Evolutionary conservation across 2,113 vertebrate species (phyloP), one percentile per base, ranked within the genome.

Genomic region (Sceloporus undulatus): DNA sequence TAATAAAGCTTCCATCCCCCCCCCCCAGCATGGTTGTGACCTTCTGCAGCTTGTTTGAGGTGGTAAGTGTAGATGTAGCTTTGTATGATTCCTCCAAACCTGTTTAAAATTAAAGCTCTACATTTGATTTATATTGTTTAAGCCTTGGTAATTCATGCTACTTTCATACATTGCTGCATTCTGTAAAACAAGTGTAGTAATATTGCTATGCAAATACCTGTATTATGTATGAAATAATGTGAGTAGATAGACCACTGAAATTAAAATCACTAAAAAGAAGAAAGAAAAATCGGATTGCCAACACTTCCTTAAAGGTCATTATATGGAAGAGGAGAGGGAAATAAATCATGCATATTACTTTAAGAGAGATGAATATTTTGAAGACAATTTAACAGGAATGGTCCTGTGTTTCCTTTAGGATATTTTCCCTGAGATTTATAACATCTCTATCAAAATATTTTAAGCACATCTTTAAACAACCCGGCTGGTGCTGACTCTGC

Each of bases 131-230:
- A 88, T 86, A 25, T 29, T 73, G 75, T 10, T n/a, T 62, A 59
- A 88, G 82, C 29, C 80, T 0, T 9, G 1, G 4, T 25, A 90
- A 73, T 66, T 1, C 62, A 38, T 84, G 29, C 2, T 83, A 70
- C 78, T 87, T 73, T 91, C 89, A n/a, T 48, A 81, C 0, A 65
- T 90, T 78, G 79, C n/a, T 78, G 16, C 80, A 76, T 82, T 92
- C 2, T 86, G 8, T n/a, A 87, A 21, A 80, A 90, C 59, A 89
- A 94, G 82, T 88, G 0, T 9, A 78, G 16, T 84, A 91, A 92
- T 62, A 91, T 5, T 76, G 77, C 84, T 94, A 95, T 90, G 76
- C 27, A 96, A 95, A 96, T 94, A 89, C 29, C 23, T 93, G 68
- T 40, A 87, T 94, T 94, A 91, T 87, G 16, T 85, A 88, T 94